These are phyloP conservation scores for Andricus curvator DNA, from an alignment of 2,888 invertebrate species.

Conservation along the genomic window DNA sequence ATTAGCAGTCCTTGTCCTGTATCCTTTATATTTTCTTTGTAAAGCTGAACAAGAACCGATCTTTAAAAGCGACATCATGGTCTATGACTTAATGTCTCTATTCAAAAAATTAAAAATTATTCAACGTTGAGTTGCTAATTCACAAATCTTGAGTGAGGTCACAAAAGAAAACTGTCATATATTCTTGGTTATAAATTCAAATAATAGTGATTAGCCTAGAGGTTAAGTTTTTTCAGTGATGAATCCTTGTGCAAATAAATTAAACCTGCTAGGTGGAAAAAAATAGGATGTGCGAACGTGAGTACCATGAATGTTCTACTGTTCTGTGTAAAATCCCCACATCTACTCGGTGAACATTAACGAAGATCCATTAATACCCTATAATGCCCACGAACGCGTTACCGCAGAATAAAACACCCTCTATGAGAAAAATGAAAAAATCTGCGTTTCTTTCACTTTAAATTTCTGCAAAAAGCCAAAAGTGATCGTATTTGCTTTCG, in stretches of 20 bases:
- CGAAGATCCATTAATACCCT: constrained; percentile 54
- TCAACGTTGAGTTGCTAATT: too few species aligned
- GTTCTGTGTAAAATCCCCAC: constrained; percentile 13
- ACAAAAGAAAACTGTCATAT: too few species aligned
- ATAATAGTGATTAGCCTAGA: too few species aligned
- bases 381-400: constrained; percentile 45
- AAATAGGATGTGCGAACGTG: constrained; percentile 42
- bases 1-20: not conserved
- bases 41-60: too few species aligned
- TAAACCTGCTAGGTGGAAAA: too few species aligned
- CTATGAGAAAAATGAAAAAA: constrained; percentile 5
- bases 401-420: constrained; percentile 20
- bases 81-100: too few species aligned
- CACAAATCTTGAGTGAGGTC: too few species aligned
- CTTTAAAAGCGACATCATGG: too few species aligned
- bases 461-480: not conserved
- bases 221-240: too few species aligned
- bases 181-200: too few species aligned
- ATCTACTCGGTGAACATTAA: constrained; percentile 9
- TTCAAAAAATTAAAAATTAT: too few species aligned
- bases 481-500: not conserved
- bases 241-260: too few species aligned
- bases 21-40: not conserved
- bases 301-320: not conserved
- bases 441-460: constrained; percentile 5